Evolutionary conservation across 1,140 invertebrate genomes (phyloP).

Genomic region (Armadillidium nasatum): DNA sequence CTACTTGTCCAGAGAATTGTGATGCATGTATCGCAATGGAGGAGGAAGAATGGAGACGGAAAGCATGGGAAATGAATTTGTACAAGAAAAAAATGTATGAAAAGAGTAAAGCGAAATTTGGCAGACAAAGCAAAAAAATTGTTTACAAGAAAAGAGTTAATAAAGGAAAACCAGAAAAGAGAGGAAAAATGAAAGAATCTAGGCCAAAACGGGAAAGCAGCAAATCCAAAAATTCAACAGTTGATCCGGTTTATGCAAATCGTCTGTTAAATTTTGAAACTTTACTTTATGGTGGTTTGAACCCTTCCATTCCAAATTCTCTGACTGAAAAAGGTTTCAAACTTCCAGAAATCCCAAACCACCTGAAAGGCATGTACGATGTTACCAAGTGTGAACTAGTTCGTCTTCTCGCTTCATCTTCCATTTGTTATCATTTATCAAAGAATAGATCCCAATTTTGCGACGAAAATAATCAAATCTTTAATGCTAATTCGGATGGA

Average conservation of each 20-base stretch:
- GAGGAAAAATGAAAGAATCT: not conserved
- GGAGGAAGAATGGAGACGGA: not conserved
- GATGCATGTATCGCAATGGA: not conserved
- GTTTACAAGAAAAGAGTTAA: not conserved
- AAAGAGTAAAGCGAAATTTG: not conserved
- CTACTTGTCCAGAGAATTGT: not conserved
- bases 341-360: not conserved
- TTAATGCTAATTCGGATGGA: not conserved
- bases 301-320: not conserved
- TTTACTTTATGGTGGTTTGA: not conserved
- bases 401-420: not conserved
- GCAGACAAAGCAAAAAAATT: not conserved
- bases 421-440: conserved; percentile 1
- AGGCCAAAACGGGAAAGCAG: not conserved
- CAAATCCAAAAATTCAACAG: not conserved
- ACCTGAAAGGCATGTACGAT: not conserved
- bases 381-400: not conserved
- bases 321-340: not conserved
- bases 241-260: not conserved
- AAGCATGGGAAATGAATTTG: not conserved
- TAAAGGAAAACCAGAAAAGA: not conserved
- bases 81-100: not conserved
- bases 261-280: not conserved
- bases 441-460: not conserved
- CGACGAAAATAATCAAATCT: not conserved